Evolutionary conservation across 2,888 invertebrate genomes (phyloP), one percentile per base, ranked within the genome.

Genomic region (Cerceris ruficornis): DNA sequence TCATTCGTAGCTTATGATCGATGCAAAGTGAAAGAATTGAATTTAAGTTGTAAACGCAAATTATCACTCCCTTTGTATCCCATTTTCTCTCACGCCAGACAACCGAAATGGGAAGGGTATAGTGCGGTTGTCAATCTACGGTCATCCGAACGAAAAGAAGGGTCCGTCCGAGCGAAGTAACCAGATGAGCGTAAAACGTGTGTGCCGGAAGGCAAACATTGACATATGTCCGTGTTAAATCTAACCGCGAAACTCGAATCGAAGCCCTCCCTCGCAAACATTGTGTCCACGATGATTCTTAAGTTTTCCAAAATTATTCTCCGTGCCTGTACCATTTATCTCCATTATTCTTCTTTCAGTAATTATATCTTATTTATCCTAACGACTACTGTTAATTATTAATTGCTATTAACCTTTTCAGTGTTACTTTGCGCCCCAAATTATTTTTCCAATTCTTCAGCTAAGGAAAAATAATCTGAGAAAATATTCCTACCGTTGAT

Each of bases 211-310:
- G 86, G 89, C 89, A 92, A 92, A 92, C 91, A 91, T 88, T 89
- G 89, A 88, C 91, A 91, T 92, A 91, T 92, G 91, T 85, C 88
- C 84, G 85, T 81, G 87, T 85, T 88, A 90, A 88, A 89, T 85
- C 85, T 83, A 84, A 85, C 82, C 83, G 75, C 81, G 55, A 78
- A 81, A 77, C 81, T 84, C 78, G 65, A 82, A 83, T 81, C 79
- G 77, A 75, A 64, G 39, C 52, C 49, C 62, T 57, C 59, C 67
- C 62, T n/a, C 71, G 65, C 78, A 78, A 78, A 80, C 66, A 81
- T 15, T 15, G 9, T n/a, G 58, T 41, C 54, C 46, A 50, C 43
- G 64, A 68, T 71, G 60, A 59, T 46, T 54, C 75, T 68, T 55
- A 54, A 42, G 17, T 64, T 57, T 43, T 60, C 17, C 41, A 9